Evolutionary conservation across 2,888 invertebrate genomes (phyloP), one percentile per base, ranked within the genome.

Genomic region (Linnaemya tessellans): DNA sequence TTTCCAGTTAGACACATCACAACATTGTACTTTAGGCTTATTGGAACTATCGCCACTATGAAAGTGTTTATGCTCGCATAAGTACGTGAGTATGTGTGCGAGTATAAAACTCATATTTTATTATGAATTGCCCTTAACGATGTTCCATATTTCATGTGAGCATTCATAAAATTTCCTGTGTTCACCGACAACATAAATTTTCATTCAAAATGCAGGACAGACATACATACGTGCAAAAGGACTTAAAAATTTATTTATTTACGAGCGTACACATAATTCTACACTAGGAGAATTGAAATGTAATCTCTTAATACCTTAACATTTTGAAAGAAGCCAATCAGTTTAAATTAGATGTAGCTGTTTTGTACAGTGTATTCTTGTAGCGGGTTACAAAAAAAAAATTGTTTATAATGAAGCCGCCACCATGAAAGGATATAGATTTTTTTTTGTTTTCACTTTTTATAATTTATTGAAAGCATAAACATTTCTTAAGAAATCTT

Each of bases 121-220:
- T 92, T 91, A 92, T 92, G 91, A 92, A 92, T 92, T 91, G 92
- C 92, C 89, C 91, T 92, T 92, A 92, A 92, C 92, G 92, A 92
- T 92, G 90, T 89, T 90, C 89, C 91, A 92, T 92, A 91, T 92
- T 90, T 92, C 92, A 91, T 91, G 88, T 90, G 90, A 89, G 91
- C 91, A 90, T 92, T 91, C 92, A 91, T 92, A 92, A 91, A 90
- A 88, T 90, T 88, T 91, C 87, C 87, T 87, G 84, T 80, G 84
- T 68, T 84, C 80, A 74, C 84, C 77, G 78, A 75, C 82, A 82
- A 82, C 87, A 87, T 86, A 88, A 88, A 88, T 87, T 86, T 82
- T 73, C 67, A 78, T 79, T 56, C 73, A 60, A 73, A 58, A 62
- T 11, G 41, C 51, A n/a, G 18, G 60, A 58, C 46, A 35, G 46